Base-by-base conservation (phyloP, 2,113 vertebrate species). In the Chloebia gouldiae region DNA sequence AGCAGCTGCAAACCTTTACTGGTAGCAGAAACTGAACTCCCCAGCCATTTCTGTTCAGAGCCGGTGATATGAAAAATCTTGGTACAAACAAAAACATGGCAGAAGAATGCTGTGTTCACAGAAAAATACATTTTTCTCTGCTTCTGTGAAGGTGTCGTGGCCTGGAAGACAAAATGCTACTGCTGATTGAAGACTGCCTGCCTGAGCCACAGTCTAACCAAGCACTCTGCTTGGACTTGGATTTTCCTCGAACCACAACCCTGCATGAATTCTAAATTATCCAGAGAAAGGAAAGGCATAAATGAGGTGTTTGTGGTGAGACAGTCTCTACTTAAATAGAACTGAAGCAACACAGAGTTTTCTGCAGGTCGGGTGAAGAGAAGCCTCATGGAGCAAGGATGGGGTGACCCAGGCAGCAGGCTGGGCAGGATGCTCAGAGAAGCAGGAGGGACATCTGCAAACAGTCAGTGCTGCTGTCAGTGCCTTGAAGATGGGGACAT, bases 301-400 rank as follows among this genome's bases (percentile, higher is more conserved):
- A 95, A 97, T 81, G 51, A 86, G 71, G 88, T 96, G 86, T 95
- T 94, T 97, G 97, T 96, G 97, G 97, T 81, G 89, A 97, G 96
- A 97, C 95, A 95, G 97, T 96, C 96, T 98, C 95, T 88, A 85
- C 86, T 96, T 96, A 97, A 95, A 93, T 68, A 96, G 93, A 96
- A 90, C 54, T 16, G 2, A 95, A 98, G 92, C 35, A 4, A 95
- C 86, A 70, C 94, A 84, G 63, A 86, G 76, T 75, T 95, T 96
- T 97, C 96, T 93, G 95, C 12, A 21, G 88, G 84, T 47, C 72
- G 73, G 91, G 57, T 3, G 10, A 95, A 75, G 81, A 91, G 76
- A 81, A 93, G 37, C 33, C 68, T 54, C 53, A 51, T 5, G 92
- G 94, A 90, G 71, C 94, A 92, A 86, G 51, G 80, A 90, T 20